phyloP scores from a whole-genome alignment of 2,888 invertebrate genomes.

The Emesis furor region DNA sequence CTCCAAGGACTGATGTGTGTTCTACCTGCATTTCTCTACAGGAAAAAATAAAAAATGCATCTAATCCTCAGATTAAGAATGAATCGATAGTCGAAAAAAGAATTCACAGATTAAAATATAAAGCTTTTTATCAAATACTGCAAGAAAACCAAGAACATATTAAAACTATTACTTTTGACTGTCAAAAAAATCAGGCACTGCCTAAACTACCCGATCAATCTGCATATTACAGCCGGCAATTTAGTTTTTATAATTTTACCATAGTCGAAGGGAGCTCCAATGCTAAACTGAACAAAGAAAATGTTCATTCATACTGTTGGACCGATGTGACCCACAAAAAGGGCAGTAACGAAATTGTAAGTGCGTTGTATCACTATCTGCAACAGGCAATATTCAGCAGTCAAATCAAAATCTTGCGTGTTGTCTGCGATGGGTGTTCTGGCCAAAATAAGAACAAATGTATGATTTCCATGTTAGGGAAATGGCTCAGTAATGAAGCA shows the following conservation, averaged over 20 bases:
- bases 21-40: not conserved
- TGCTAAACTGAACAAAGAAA: conserved; percentile 62
- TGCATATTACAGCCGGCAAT: conserved; percentile 78
- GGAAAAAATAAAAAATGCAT: too few relatives aligned
- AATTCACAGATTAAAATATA: conserved; percentile 17
- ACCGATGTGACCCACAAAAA: conserved; percentile 39
- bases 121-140: conserved; percentile 25
- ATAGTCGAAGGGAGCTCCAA: conserved; percentile 76
- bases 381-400: conserved; percentile 54
- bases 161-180: not conserved
- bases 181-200: conserved; percentile 38
- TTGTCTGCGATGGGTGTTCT: conserved; percentile 77
- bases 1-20: conserved; percentile 25
- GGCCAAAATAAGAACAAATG: conserved; percentile 78
- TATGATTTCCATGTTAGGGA: conserved; percentile 73
- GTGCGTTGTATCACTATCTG: conserved; percentile 73
- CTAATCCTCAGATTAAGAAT: too few relatives aligned
- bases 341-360: conserved; percentile 76
- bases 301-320: conserved; percentile 65
- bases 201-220: conserved; percentile 79
- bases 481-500: conserved; percentile 66
- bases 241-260: conserved; percentile 78
- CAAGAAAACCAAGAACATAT: not conserved
- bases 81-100: conserved; percentile 12
- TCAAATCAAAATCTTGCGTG: conserved; percentile 57